Evolutionary conservation across 2,888 invertebrate species (phyloP).

Genomic region (Acanthosepion lycidas): DNA sequence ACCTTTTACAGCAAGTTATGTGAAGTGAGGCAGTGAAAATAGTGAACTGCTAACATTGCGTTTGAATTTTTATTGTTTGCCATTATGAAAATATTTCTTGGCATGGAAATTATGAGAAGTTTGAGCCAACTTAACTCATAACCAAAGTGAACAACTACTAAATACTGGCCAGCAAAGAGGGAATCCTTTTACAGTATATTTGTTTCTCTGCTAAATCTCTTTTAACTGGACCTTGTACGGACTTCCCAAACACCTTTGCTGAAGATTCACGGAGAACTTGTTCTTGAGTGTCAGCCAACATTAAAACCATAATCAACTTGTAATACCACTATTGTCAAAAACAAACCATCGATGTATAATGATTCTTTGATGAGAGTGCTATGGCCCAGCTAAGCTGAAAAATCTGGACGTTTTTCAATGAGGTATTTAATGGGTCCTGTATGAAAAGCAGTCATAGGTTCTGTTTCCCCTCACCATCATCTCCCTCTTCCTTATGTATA

Average conservation of each 20-base stretch:
- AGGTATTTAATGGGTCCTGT: neutral
- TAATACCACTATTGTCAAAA: neutral
- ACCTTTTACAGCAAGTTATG: neutral
- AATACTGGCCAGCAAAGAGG: neutral
- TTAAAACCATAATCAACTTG: constrained; percentile 10
- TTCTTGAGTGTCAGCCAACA: constrained; percentile 18
- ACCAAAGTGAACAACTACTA: neutral
- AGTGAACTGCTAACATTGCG: neutral
- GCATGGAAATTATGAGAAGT: neutral
- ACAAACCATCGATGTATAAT: neutral
- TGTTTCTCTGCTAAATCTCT: constrained; percentile 16
- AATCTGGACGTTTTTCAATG: constrained; percentile 21
- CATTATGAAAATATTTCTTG: constrained; percentile 21
- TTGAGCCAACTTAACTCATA: neutral
- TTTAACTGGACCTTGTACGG: neutral
- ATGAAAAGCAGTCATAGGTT: neutral
- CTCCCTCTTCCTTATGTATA: neutral
- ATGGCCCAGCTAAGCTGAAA: neutral
- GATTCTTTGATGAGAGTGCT: neutral
- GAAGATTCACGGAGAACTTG: neutral
- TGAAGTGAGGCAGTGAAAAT: neutral
- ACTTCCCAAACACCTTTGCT: neutral
- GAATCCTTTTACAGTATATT: neutral
- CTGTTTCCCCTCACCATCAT: neutral
- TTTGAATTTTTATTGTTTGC: constrained; percentile 22